Conservation (phyloP, 2,113 vertebrate genomes). For the Falco punctatus region DNA sequence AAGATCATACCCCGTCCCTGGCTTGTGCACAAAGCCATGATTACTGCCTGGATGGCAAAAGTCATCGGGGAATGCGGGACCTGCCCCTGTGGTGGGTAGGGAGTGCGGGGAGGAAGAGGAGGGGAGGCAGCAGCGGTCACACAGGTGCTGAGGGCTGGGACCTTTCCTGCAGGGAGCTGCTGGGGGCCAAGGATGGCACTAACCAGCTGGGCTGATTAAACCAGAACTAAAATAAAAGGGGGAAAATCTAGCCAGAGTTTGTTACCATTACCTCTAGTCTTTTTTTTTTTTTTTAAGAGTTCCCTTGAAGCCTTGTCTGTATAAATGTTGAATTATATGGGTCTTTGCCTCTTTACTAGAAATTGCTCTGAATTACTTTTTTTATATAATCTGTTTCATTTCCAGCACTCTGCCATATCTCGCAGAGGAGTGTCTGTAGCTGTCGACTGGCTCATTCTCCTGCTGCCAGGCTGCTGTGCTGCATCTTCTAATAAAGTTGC, state of each 20-base stretch:
- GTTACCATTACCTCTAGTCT: neutral
- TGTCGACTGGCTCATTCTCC: slow-evolving; percentile 16
- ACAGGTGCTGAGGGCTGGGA: neutral
- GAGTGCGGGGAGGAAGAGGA: neutral
- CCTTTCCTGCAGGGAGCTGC: neutral
- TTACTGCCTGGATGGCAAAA: neutral
- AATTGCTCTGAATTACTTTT: slow-evolving; percentile 56
- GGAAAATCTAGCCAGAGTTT: neutral
- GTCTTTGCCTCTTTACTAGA: slow-evolving; percentile 48
- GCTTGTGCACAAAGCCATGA: fast-evolving
- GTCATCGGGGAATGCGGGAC: fast-evolving
- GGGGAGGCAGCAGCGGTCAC: neutral
- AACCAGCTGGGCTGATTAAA: neutral
- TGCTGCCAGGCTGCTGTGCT: slow-evolving; percentile 1
- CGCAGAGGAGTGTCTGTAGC: slow-evolving; percentile 12
- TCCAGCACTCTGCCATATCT: slow-evolving; percentile 37
- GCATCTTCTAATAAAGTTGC: slow-evolving; percentile 33
- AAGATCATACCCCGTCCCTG: neutral
- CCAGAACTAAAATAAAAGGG: neutral
- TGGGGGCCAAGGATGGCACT: neutral
- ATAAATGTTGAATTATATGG: slow-evolving; percentile 53
- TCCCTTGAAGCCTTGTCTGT: slow-evolving; percentile 49
- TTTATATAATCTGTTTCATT: slow-evolving; percentile 47
- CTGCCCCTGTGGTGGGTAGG: neutral
- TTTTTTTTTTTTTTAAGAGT: neutral